Conservation (phyloP, 2,888 invertebrate species). For the Folsomia candida region DNA sequence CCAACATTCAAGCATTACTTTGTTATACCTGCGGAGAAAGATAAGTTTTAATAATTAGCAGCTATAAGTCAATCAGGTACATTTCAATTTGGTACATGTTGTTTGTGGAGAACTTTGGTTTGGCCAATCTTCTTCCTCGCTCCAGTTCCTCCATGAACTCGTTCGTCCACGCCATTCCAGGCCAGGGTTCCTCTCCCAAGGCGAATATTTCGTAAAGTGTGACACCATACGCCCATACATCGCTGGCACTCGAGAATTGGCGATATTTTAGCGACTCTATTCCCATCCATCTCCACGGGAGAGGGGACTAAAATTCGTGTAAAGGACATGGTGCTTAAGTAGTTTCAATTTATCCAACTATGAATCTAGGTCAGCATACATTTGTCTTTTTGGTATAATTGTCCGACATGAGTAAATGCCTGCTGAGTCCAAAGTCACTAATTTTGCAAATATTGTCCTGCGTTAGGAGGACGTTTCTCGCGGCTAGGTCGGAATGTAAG, state of each 20-base stretch:
- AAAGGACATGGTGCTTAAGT: not conserved
- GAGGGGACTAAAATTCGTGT: not conserved
- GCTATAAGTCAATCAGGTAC: not conserved
- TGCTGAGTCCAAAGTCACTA: slow-evolving; percentile 33
- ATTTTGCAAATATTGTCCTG: slow-evolving; percentile 28
- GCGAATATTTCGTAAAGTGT: slow-evolving; percentile 27
- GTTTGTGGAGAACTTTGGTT: slow-evolving; percentile 27
- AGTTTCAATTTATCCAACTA: not conserved
- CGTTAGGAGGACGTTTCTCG: slow-evolving; percentile 31
- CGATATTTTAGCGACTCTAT: slow-evolving; percentile 22
- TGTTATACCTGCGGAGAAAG: slow-evolving; percentile 24
- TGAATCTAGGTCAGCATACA: slow-evolving; percentile 17
- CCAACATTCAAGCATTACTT: slow-evolving; percentile 35
- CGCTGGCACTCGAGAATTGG: slow-evolving; percentile 28
- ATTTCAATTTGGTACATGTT: slow-evolving; percentile 24
- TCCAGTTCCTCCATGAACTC: slow-evolving; percentile 29
- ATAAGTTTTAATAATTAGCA: not conserved
- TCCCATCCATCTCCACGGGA: slow-evolving; percentile 25
- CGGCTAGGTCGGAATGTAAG: slow-evolving; percentile 32
- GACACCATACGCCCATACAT: slow-evolving; percentile 33
- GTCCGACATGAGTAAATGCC: slow-evolving; percentile 25
- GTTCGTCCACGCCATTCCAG: slow-evolving; percentile 26
- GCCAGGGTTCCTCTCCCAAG: slow-evolving; percentile 33
- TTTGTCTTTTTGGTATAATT: slow-evolving; percentile 33
- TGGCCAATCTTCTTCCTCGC: slow-evolving; percentile 22